Evolutionary conservation across 2,888 invertebrate genomes (phyloP).

Genomic region (Steinernema hermaphroditum): DNA sequence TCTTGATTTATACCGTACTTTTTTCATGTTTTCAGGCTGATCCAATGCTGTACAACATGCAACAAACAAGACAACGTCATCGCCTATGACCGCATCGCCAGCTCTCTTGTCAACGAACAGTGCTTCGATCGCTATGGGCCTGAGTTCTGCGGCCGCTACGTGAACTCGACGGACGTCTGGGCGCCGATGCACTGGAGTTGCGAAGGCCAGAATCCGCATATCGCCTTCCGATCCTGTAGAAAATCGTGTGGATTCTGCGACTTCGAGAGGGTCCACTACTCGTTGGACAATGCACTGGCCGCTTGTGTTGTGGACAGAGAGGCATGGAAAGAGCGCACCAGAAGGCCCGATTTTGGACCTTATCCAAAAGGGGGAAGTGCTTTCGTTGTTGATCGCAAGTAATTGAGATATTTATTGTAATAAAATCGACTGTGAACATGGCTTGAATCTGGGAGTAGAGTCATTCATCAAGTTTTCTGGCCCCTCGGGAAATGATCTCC

Average conservation of each 20-base stretch:
- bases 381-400: too few relatives aligned
- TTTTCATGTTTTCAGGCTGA: constrained; percentile 49
- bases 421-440: too few relatives aligned
- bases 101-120: constrained; percentile 52
- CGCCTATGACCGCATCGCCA: constrained; percentile 55
- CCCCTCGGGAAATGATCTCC: too few relatives aligned
- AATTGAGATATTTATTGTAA: too few relatives aligned
- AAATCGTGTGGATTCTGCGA: constrained; percentile 57
- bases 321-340: not conserved
- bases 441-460: too few relatives aligned
- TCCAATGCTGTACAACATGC: constrained; percentile 56
- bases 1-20: too few relatives aligned
- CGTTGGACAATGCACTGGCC: constrained; percentile 52
- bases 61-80: constrained; percentile 49
- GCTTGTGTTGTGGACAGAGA: constrained; percentile 36
- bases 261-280: constrained; percentile 53
- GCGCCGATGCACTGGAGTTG: constrained; percentile 51
- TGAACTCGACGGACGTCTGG: constrained; percentile 57
- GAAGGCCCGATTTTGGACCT: not conserved
- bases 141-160: constrained; percentile 53
- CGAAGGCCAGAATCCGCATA: constrained; percentile 55
- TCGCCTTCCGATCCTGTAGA: constrained; percentile 56
- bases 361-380: too few relatives aligned
- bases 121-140: constrained; percentile 58
- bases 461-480: too few relatives aligned